Evolutionary conservation across 2,888 invertebrate species (phyloP).

Genomic region (Tachina fera): DNA sequence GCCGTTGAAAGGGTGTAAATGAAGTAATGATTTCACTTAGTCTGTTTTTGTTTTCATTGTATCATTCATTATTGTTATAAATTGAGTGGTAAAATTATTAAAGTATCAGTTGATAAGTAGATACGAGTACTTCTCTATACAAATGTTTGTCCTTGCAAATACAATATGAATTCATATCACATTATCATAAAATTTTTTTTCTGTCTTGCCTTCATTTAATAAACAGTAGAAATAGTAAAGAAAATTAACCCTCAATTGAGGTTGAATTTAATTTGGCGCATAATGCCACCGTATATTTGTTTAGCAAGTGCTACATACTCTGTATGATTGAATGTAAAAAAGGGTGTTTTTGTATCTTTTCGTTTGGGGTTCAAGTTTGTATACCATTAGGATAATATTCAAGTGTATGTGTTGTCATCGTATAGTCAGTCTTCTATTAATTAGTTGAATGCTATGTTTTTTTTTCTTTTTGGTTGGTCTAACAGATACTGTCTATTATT

Average conservation of each 20-base stretch:
- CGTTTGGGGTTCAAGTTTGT: conserved; percentile 53
- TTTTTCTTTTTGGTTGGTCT: background rate
- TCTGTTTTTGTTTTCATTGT: conserved; percentile 42
- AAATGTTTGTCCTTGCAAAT: conserved; percentile 42
- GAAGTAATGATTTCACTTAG: conserved; percentile 78
- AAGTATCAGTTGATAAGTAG: conserved; percentile 68
- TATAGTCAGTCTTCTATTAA: conserved; percentile 81
- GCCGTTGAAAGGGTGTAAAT: conserved; percentile 78
- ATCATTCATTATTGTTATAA: conserved; percentile 72
- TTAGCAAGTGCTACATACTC: conserved; percentile 8
- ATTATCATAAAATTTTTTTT: conserved; percentile 73
- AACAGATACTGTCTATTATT: conserved; percentile 46
- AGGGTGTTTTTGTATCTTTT: conserved; percentile 50
- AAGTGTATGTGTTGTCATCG: conserved; percentile 75
- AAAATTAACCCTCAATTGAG: conserved; percentile 83
- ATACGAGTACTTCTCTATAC: conserved; percentile 10
- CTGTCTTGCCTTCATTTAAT: conserved; percentile 52
- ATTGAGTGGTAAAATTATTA: conserved; percentile 78
- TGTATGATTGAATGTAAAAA: conserved; percentile 20
- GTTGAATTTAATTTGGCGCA: conserved; percentile 83
- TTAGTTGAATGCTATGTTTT: conserved; percentile 77
- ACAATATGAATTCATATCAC: conserved; percentile 57
- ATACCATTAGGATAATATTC: conserved; percentile 36
- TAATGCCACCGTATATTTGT: conserved; percentile 73
- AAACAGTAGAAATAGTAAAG: conserved; percentile 72